phyloP scores from a whole-genome alignment of 2,797 vertebrate genomes.

The Darevskia nairensis region DNA sequence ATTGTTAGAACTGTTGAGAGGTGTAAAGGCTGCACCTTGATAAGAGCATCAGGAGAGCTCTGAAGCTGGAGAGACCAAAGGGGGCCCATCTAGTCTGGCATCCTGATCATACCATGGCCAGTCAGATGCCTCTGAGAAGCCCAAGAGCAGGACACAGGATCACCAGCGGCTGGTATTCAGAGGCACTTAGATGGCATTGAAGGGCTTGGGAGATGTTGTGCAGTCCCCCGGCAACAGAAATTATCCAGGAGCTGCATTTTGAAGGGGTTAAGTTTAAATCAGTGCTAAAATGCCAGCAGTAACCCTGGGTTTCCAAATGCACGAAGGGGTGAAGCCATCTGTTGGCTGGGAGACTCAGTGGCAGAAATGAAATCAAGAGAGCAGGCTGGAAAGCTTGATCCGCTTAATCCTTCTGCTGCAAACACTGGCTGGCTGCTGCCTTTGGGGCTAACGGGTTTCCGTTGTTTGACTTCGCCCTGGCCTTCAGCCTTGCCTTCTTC shows the following conservation, averaged over 20 bases:
- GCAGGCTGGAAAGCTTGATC: neutral
- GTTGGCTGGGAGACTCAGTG: neutral
- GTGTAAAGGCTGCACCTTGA: neutral
- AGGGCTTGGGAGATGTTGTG: too few species aligned
- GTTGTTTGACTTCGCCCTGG: neutral
- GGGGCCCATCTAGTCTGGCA: neutral
- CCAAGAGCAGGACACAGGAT: too few species aligned
- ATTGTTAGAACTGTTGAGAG: neutral
- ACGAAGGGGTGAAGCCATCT: neutral
- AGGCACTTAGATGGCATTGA: neutral
- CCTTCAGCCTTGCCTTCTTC: neutral
- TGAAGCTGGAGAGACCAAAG: neutral
- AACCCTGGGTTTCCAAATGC: neutral
- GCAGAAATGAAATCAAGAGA: neutral
- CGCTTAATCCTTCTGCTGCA: neutral
- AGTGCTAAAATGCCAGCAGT: neutral
- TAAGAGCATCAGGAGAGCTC: too few species aligned
- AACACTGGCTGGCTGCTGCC: neutral
- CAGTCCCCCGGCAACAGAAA: neutral
- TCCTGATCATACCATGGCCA: neutral
- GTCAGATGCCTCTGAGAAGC: neutral
- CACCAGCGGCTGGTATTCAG: too few species aligned
- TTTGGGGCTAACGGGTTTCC: neutral
- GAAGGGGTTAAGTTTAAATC: neutral
- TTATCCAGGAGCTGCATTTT: too few species aligned